These are phyloP conservation scores for Psilopogon haemacephalus DNA, from an alignment of 2,113 vertebrate species.

Conservation along the genomic window DNA sequence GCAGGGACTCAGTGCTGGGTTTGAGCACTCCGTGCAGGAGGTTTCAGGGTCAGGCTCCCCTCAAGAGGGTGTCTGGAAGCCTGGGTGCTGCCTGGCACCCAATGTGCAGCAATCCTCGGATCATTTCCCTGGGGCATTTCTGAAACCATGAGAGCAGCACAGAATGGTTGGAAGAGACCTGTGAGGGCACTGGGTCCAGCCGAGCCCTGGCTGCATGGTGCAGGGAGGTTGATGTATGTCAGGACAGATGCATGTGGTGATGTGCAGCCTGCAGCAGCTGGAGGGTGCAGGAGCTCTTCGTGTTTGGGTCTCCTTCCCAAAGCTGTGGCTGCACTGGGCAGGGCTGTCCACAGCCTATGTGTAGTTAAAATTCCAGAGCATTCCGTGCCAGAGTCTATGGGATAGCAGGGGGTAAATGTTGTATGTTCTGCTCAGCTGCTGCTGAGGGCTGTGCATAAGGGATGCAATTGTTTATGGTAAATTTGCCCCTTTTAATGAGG, in stretches of 20 bases:
- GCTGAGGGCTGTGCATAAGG: neutral
- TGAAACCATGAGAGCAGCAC: neutral
- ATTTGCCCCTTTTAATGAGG: slow-evolving; percentile 44
- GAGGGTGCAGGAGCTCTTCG: neutral
- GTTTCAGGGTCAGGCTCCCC: neutral
- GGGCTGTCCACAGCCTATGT: neutral
- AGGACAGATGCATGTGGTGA: neutral
- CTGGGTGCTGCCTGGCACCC: neutral
- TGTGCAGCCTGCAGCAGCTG: accelerated
- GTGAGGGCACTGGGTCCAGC: no score
- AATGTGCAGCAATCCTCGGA: neutral
- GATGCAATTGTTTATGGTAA: slow-evolving; percentile 37
- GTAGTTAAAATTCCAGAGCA: neutral
- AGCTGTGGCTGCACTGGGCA: neutral
- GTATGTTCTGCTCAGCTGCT: neutral
- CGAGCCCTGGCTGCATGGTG: accelerated
- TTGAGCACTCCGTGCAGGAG: neutral
- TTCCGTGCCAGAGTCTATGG: neutral
- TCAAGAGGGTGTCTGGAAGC: neutral
- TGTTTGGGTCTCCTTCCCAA: neutral
- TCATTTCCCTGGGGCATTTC: neutral
- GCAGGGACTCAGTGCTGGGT: neutral
- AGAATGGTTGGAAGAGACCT: no score
- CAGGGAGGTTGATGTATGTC: neutral
- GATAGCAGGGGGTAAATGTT: neutral